These are phyloP conservation scores for Helobdella robusta DNA, from an alignment of 2,888 invertebrate genomes.

Conservation along the genomic window DNA sequence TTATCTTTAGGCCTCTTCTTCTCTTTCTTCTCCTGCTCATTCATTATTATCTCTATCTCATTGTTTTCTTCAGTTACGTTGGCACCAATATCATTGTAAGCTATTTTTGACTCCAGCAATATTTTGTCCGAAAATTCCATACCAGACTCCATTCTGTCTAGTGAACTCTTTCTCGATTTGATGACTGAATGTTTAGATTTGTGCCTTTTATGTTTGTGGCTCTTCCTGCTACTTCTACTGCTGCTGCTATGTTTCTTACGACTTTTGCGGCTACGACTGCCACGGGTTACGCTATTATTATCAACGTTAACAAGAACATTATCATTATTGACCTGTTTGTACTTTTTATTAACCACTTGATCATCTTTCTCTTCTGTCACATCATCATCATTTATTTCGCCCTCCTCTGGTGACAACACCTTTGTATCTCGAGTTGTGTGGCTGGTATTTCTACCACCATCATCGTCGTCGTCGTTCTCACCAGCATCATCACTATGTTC, in stretches of 20 bases:
- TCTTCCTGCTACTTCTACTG: neutral
- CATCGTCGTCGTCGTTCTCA: neutral
- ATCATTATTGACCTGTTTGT: neutral
- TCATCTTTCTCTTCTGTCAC: conserved; percentile 3
- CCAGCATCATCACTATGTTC: conserved; percentile 4
- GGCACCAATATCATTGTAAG: no score
- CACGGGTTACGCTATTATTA: neutral
- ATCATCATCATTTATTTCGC: conserved; percentile 9
- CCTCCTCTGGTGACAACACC: neutral
- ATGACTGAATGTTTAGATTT: neutral
- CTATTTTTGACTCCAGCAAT: neutral
- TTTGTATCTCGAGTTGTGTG: neutral
- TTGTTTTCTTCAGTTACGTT: conserved; percentile 4
- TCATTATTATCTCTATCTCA: neutral
- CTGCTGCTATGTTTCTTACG: neutral
- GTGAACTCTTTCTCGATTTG: neutral
- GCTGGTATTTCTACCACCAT: neutral
- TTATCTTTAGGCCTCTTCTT: conserved; percentile 13
- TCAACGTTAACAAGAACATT: neutral
- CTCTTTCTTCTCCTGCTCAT: neutral
- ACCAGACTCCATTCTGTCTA: neutral
- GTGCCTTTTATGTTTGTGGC: neutral
- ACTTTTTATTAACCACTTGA: neutral
- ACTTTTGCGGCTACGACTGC: neutral
- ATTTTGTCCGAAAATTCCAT: neutral